phyloP scores from a whole-genome alignment of 30 jellyfish, hydroid and myxozoan genomes.

The Aurelia aurita region DNA sequence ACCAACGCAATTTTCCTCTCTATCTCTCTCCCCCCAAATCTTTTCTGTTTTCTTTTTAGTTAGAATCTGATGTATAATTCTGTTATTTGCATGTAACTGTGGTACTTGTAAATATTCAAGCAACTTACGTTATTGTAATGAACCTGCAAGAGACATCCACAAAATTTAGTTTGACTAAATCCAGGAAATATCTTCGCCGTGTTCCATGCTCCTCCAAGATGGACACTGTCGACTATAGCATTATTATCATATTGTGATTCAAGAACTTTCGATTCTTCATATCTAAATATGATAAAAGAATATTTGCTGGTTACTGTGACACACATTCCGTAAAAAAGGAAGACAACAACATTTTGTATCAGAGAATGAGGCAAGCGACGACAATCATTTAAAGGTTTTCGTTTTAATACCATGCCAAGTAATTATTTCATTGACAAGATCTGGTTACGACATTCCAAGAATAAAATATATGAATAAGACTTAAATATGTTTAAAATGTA shows the following conservation, averaged over 20 bases:
- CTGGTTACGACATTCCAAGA: no score
- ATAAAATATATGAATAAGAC: no score
- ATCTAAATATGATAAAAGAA: not conserved
- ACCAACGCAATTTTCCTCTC: not conserved
- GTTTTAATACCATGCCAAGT: no score
- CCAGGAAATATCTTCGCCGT: slow-evolving; percentile 61
- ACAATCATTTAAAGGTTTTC: no score
- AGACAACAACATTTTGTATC: no score
- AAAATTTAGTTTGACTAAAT: slow-evolving; percentile 46
- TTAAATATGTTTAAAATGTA: no score
- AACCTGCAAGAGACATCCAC: slow-evolving; percentile 58
- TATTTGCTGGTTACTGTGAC: not conserved
- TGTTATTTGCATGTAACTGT: not conserved
- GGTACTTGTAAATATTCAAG: not conserved
- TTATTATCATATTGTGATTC: slow-evolving; percentile 42
- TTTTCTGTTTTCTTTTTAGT: not conserved
- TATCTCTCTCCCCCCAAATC: not conserved
- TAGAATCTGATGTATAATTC: no score
- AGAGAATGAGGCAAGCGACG: no score
- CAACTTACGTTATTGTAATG: slow-evolving; percentile 48
- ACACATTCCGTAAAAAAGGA: no score
- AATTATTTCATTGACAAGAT: no score
- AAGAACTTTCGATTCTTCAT: slow-evolving; percentile 25
- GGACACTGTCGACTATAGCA: slow-evolving; percentile 41
- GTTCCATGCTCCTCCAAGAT: slow-evolving; percentile 74